Evolutionary conservation across 2,888 invertebrate genomes (phyloP).

Genomic region (Drymonia ruficornis): DNA sequence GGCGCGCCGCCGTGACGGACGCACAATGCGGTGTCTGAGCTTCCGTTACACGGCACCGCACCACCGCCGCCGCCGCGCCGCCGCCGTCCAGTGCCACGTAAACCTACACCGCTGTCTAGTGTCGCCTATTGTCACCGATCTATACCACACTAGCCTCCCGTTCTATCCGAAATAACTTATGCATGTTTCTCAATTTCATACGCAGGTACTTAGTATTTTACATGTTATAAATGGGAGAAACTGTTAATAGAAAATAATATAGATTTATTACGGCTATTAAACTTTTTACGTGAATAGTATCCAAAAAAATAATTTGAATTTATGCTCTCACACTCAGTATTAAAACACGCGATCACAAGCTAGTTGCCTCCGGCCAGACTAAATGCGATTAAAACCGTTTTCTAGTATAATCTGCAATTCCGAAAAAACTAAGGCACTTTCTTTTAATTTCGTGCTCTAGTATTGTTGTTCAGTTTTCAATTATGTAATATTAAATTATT

Average conservation of each 20-base stretch:
- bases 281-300: neutral
- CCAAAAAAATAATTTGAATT: neutral
- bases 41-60: slow-evolving; percentile 56
- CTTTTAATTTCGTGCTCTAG: neutral
- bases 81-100: slow-evolving; percentile 36
- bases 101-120: slow-evolving; percentile 55
- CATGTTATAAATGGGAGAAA: too few relatives aligned
- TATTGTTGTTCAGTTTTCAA: neutral
- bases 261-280: neutral
- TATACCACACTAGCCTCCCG: slow-evolving; percentile 21
- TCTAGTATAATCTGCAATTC: neutral
- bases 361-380: slow-evolving; percentile 5
- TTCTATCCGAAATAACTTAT: slow-evolving; percentile 20
- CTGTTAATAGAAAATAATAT: neutral
- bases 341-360: slow-evolving; percentile 30
- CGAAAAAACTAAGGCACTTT: slow-evolving; percentile 1
- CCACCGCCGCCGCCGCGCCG: slow-evolving; percentile 10
- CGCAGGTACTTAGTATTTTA: neutral
- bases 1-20: slow-evolving; percentile 48
- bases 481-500: too few relatives aligned
- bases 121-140: slow-evolving; percentile 43
- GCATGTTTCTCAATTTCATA: slow-evolving; percentile 10
- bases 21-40: slow-evolving; percentile 53
- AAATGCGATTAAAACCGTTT: slow-evolving; percentile 23
- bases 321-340: slow-evolving; percentile 6